Evolutionary conservation across 2,888 invertebrate genomes (phyloP).

Genomic region (Euplexia lucipara): DNA sequence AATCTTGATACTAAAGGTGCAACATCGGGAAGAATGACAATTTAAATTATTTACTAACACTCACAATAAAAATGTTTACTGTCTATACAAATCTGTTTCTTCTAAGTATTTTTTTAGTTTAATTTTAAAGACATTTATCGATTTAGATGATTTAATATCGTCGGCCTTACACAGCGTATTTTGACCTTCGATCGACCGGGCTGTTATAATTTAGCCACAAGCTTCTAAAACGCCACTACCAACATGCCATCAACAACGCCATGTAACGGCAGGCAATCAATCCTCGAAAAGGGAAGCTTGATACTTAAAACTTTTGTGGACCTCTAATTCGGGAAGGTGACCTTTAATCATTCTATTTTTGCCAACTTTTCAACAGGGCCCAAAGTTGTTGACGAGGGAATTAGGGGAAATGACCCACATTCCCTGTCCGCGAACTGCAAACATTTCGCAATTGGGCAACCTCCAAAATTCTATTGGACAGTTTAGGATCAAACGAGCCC

Average conservation of each 20-base stretch:
- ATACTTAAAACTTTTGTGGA: slow-evolving; percentile 8
- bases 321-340: slow-evolving; percentile 8
- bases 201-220: too few species aligned
- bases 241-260: not conserved
- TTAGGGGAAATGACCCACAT: slow-evolving; percentile 42
- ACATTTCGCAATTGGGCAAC: slow-evolving; percentile 22
- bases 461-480: not conserved
- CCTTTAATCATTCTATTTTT: slow-evolving; percentile 36
- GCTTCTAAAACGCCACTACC: too few species aligned
- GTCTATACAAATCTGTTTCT: too few species aligned
- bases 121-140: too few species aligned
- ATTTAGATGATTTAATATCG: too few species aligned
- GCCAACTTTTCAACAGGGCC: slow-evolving; percentile 36
- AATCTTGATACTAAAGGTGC: too few species aligned
- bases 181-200: too few species aligned
- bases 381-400: slow-evolving; percentile 44
- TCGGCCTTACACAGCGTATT: too few species aligned
- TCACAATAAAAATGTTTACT: too few species aligned
- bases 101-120: too few species aligned
- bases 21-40: too few species aligned
- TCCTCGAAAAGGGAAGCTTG: not conserved
- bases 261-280: not conserved
- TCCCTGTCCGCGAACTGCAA: slow-evolving; percentile 21
- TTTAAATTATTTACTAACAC: too few species aligned
- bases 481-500: slow-evolving; percentile 15